phyloP scores from a whole-genome alignment of 2,797 vertebrate species.

The Pempheris klunzingeri region DNA sequence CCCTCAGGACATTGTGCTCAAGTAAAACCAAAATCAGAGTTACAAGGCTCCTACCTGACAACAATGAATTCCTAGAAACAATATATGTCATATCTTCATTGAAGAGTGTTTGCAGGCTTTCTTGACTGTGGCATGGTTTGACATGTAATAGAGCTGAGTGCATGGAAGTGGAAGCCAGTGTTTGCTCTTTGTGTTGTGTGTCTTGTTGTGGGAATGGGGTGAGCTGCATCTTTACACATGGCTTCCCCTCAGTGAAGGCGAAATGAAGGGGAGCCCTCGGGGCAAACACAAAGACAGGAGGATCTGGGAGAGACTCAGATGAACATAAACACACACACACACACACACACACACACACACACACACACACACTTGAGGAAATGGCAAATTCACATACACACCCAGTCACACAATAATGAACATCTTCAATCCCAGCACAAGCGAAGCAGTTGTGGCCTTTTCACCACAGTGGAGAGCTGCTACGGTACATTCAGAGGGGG shows the following conservation, averaged over 20 bases:
- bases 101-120: conserved; percentile 45
- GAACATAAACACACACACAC: conserved; percentile 55
- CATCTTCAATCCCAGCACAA: neutral
- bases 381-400: neutral
- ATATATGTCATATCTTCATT: conserved; percentile 49
- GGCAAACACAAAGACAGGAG: conserved; percentile 75
- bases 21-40: conserved; percentile 38
- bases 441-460: conserved; percentile 10
- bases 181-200: conserved; percentile 65
- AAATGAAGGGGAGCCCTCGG: conserved; percentile 73
- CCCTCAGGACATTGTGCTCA: conserved; percentile 43
- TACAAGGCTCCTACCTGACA: conserved; percentile 41
- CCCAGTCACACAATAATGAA: neutral
- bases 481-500: neutral
- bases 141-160: conserved; percentile 59
- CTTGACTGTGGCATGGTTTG: conserved; percentile 49
- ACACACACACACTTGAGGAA: conserved; percentile 53
- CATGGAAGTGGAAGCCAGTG: conserved; percentile 37
- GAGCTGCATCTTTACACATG: conserved; percentile 72
- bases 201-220: conserved; percentile 62
- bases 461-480: conserved; percentile 56
- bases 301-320: conserved; percentile 58
- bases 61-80: conserved; percentile 59
- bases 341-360: conserved; percentile 9
- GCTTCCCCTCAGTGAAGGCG: conserved; percentile 73